phyloP scores from a whole-genome alignment of 2,888 invertebrate species.

The Neocrepidodera transversa region DNA sequence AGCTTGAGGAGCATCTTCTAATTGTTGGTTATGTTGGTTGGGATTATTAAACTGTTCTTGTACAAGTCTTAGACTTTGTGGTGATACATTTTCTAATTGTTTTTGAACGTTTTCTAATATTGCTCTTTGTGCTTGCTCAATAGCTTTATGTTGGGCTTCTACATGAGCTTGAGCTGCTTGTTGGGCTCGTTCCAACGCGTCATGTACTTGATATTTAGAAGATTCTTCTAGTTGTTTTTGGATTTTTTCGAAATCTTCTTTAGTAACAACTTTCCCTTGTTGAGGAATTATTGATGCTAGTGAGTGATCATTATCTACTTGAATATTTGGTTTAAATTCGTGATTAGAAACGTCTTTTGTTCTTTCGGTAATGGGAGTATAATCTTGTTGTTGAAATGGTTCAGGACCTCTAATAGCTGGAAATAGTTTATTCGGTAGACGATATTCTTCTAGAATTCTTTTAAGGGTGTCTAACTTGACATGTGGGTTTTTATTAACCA shows the following conservation, averaged over 20 bases:
- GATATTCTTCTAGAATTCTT: slow-evolving; percentile 54
- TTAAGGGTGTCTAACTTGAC: slow-evolving; percentile 64
- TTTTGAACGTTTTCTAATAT: slow-evolving; percentile 39
- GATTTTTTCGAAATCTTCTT: slow-evolving; percentile 42
- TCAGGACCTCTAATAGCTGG: slow-evolving; percentile 29
- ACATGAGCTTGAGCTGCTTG: slow-evolving; percentile 51
- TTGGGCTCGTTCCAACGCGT: slow-evolving; percentile 50
- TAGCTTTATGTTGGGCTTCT: slow-evolving; percentile 50
- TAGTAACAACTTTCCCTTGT: slow-evolving; percentile 21
- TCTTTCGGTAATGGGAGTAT: slow-evolving; percentile 62
- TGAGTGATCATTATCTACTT: neutral
- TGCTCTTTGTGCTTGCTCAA: slow-evolving; percentile 44
- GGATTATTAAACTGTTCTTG: neutral
- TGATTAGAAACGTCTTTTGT: slow-evolving; percentile 61
- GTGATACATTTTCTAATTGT: slow-evolving; percentile 17
- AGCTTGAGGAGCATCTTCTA: slow-evolving; percentile 24
- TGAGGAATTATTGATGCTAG: slow-evolving; percentile 22
- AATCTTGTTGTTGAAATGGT: slow-evolving; percentile 36
- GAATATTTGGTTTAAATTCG: slow-evolving; percentile 44
- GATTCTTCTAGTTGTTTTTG: slow-evolving; percentile 53
- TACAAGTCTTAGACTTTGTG: neutral
- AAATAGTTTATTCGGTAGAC: slow-evolving; percentile 29
- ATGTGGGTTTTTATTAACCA: slow-evolving; percentile 63
- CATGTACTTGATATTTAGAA: slow-evolving; percentile 48
- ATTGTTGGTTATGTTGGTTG: neutral